Base-by-base conservation (phyloP, 1,140 invertebrate species). In the Hylaeus anthracinus region DNA sequence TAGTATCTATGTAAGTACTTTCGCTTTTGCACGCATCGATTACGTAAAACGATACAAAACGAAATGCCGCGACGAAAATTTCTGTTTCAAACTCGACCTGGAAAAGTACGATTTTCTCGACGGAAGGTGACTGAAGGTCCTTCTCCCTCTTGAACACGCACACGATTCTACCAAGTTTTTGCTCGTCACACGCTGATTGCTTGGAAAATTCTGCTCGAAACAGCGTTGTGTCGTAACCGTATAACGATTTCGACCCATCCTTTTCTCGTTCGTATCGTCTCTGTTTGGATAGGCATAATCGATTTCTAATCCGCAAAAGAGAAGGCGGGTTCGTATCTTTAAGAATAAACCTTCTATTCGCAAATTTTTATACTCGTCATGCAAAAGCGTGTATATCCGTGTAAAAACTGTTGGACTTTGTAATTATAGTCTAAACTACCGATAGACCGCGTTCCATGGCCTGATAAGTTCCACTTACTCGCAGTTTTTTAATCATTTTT, bases 251-350 rank as follows among this genome's bases (percentile, higher is more conserved):
- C 55, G 41, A 5, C 60, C 66, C 48, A 37, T 8, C 9, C 26
- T 39, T 56, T 26, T 39, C 43, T 56, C 53, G 39, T 9, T 43
- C 56, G 70, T 14, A 10, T 45, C 43, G 8, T 64, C 51, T 12
- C 10, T 9, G 48, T 45, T 45, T 15, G 39, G 48, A 6, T 51
- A 12, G 43, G 12, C 63, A 53, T 48, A 75, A 79, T 77, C 74
- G 69, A 76, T 73, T 82, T 69, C 63, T 67, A 78, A 5, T 10
- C 10, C 43, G 12, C 8, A 51, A 3, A 64, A 41, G 6, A 61
- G 15, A 1, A 8, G 39, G 4, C 41, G 43, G 66, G 51, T 26
- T 45, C n/a, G 37, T 48, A 8, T n/a, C 51, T 41, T 0, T 2
- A 37, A 5, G 15, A 8, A 37, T 10, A 53, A 60, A 51, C 41